Base-by-base conservation (phyloP, 2,888 invertebrate genomes). In the Sabellastarte sp. region DNA sequence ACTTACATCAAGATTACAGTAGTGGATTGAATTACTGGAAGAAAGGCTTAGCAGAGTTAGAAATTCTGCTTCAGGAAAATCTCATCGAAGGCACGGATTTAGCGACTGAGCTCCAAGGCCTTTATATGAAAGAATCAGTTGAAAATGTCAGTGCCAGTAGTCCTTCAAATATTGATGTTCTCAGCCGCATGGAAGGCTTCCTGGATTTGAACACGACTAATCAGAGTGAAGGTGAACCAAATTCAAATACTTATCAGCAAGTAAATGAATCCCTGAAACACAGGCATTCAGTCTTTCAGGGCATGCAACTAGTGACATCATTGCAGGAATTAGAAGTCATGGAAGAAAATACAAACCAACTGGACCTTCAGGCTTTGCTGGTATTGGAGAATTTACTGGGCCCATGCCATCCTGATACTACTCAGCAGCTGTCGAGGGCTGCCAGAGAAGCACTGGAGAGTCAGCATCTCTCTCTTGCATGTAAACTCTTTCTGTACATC, bases 341-440 rank as follows among this genome's bases (percentile, higher is more conserved):
- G 2, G 60, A 70, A 3, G 57, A 63, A 28, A 75, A 78, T 57
- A 71, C 73, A 20, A 75, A 76, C 30, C 63, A 67, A 26, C 70
- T 78, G 3, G 70, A 75, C 60, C 89, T 90, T 81, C 93, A 95
- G 85, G 64, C 41, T 3, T 51, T 66, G 41, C 10, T 64, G 28
- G 61, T 66, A 32, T 41, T 66, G 53, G 66, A 66, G 51, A 64
- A 52, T 30, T 52, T 66, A 5, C 66, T 66, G 20, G 66, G 66
- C 15, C 66, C 66, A 15, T 58, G 61, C 15, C 66, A 66, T 50
- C 61, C 63, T 1, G 61, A 60, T 31, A 64, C 63, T 31, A 64
- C 66, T 10, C 32, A 63, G 59, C 66, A 64, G 51, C 58, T 66
- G 28, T 63, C 63, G 20, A 59, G 55, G 30, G 61, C 61, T 1